Percentiles rank a stretch among this genome's conserved stretches.
These are phyloP conservation scores for Meandrusa payeni DNA, from an alignment of 2,888 invertebrate species.

Conservation along the genomic window DNA sequence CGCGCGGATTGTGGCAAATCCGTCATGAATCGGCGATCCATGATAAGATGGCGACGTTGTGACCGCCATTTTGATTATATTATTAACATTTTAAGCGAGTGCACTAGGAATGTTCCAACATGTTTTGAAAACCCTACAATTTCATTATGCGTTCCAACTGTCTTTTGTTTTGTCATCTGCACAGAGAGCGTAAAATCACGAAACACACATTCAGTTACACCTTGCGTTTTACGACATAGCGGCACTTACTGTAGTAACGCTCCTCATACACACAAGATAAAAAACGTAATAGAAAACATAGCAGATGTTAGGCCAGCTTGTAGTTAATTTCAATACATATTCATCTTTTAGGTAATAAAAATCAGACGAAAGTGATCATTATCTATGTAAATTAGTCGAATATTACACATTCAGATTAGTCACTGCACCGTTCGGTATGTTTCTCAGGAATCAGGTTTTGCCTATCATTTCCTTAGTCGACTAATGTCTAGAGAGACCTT, in stretches of 20 bases:
- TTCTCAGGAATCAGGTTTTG: conserved; percentile 1
- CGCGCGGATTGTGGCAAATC: conserved; percentile 92
- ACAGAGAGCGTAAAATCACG: conserved; percentile 52
- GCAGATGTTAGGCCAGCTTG: conserved; percentile 25
- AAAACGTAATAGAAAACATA: conserved; percentile 14
- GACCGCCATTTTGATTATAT: conserved; percentile 50
- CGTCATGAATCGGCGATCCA: conserved; percentile 87
- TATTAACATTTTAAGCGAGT: conserved; percentile 24
- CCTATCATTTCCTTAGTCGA: too few relatives aligned
- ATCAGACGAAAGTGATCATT: conserved; percentile 8
- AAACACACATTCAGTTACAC: conserved; percentile 42
- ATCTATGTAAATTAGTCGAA: conserved; percentile 14
- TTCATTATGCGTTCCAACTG: conserved; percentile 20
- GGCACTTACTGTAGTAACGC: conserved; percentile 38
- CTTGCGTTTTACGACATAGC: conserved; percentile 36
- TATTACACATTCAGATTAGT: conserved; percentile 1
- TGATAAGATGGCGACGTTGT: conserved; percentile 69
- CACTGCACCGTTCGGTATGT: not conserved
- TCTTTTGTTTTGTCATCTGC: conserved; percentile 43
- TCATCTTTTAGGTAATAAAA: conserved; percentile 23
- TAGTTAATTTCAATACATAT: conserved; percentile 42
- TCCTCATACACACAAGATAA: conserved; percentile 28
- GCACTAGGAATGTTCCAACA: conserved; percentile 26
- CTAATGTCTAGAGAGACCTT: too few relatives aligned
- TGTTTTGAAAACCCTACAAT: conserved; percentile 3